Evolutionary conservation across 2,888 invertebrate species (phyloP).

Genomic region (Pheosia gnoma): DNA sequence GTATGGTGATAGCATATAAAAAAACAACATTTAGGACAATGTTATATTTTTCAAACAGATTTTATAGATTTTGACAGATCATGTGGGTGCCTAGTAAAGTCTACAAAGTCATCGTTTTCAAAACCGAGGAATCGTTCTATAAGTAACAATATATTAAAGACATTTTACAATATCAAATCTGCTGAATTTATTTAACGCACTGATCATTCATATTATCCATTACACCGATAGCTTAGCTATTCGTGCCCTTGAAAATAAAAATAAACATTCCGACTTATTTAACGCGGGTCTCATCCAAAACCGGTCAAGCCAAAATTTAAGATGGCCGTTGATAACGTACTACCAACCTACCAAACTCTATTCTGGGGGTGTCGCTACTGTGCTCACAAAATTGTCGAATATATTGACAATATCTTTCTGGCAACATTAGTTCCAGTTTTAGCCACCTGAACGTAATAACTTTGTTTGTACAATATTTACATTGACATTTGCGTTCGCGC

Average conservation of each 20-base stretch:
- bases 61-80: too few species aligned
- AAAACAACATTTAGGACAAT: too few species aligned
- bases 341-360: not conserved
- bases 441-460: not conserved
- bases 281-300: conserved; percentile 52
- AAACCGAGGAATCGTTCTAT: too few species aligned
- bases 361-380: not conserved
- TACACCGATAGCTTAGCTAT: conserved; percentile 21
- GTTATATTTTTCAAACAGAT: too few species aligned
- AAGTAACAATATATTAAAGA: too few species aligned
- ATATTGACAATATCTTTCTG: not conserved
- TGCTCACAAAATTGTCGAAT: not conserved
- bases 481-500: conserved; percentile 70
- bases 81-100: too few species aligned
- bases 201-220: not conserved
- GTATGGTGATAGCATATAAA: too few species aligned
- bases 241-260: conserved; percentile 39
- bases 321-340: conserved; percentile 58
- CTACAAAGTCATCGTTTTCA: too few species aligned
- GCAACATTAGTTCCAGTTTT: conserved; percentile 13
- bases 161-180: too few species aligned
- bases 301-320: conserved; percentile 73
- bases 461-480: conserved; percentile 49
- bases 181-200: too few species aligned
- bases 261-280: conserved; percentile 52